Evolutionary conservation across 2,888 invertebrate genomes (phyloP), one percentile per base, ranked within the genome.

Genomic region (Leucania comma): DNA sequence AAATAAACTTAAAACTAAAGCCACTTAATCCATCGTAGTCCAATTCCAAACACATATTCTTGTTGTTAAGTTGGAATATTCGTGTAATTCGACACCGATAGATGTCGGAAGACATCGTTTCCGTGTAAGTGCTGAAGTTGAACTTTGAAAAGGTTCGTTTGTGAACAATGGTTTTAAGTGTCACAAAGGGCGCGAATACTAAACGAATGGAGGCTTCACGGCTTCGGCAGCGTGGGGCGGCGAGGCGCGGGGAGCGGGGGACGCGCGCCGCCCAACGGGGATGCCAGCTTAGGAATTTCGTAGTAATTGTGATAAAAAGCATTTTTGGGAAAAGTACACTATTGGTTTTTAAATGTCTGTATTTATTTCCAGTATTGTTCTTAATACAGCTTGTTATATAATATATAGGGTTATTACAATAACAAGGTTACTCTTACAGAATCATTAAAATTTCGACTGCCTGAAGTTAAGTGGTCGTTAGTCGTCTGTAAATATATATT

Each of bases 171-270:
- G 94, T 93, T 93, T 94, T 90, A 89, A 95, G 95, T 95, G 93
- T 95, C 94, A 95, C 94, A 95, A 93, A 95, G 94, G 95, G 95
- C 93, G 94, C 94, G 94, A 94, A 95, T 92, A 91, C 91, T 93
- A 93, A 94, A 91, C 94, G 93, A 93, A 91, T 90, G 91, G 92
- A 93, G 93, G 92, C 90, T 93, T 90, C 87, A 85, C 83, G 83
- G 88, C 81, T 84, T 79, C 79, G 81, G 84, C 82, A 83, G 88
- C 86, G 87, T 75, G 82, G 87, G 88, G 88, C 82, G 81, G 82
- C 76, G 76, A 51, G 65, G 80, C 77, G 83, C 75, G 88, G 82
- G 75, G 78, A 51, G 83, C 29, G 83, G 87, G 54, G 63, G 69
- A 66, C 64, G 78, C 78, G 79, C 68, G 75, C 71, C 80, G 84